Evolutionary conservation across 1,140 invertebrate genomes (phyloP).

Genomic region (Lasioglossum albipes): DNA sequence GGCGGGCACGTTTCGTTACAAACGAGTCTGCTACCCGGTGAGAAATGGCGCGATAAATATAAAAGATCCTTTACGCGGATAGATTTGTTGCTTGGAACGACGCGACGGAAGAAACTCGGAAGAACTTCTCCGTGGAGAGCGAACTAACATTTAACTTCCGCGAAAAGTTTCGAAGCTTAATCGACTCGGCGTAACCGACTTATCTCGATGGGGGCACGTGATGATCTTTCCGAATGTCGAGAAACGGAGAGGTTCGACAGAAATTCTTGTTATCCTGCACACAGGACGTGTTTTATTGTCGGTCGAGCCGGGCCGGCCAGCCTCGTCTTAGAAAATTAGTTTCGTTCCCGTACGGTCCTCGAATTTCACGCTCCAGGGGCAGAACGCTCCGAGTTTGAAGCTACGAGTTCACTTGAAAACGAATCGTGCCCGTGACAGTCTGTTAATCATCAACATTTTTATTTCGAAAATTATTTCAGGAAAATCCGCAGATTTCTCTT

Average conservation of each 20-base stretch:
- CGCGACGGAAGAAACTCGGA: neutral
- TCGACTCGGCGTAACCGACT: neutral
- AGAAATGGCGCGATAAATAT: neutral
- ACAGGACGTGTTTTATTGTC: neutral
- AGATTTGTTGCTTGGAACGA: neutral
- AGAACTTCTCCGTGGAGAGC: neutral
- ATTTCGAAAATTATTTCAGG: no score
- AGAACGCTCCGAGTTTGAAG: no score
- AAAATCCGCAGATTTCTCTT: no score
- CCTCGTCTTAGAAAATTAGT: conserved; percentile 2
- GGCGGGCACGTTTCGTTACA: neutral
- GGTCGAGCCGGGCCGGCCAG: no score
- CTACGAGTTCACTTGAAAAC: no score
- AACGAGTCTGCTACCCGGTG: neutral
- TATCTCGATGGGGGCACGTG: neutral
- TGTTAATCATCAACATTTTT: no score
- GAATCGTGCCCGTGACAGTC: no score
- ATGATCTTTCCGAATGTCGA: neutral
- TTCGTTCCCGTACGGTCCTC: neutral
- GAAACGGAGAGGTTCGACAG: neutral
- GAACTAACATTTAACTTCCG: neutral
- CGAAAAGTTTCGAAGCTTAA: conserved; percentile 12
- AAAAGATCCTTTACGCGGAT: conserved; percentile 3
- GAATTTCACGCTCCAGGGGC: no score
- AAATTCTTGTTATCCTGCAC: neutral